A percentile compares a stretch with the other conserved stretches of the same genome.
Conservation (phyloP, 30 jellyfish, hydroid and myxozoan species). For the Catostylus mosaicus region DNA sequence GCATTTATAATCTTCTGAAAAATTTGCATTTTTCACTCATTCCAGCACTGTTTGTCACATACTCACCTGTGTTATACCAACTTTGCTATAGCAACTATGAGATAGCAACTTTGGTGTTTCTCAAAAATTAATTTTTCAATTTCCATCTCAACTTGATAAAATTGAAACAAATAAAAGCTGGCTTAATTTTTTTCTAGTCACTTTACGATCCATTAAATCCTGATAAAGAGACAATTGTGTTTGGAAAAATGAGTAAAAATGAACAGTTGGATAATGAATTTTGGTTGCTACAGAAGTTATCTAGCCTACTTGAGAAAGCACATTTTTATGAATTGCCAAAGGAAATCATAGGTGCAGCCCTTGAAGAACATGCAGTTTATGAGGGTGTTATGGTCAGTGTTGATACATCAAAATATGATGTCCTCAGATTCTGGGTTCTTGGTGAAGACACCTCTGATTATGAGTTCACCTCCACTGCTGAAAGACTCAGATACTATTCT, state of each 20-base stretch:
- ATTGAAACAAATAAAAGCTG: no score
- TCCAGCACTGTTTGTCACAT: no score
- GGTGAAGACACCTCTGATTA: slow-evolving; percentile 61
- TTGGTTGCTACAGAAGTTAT: slow-evolving; percentile 75
- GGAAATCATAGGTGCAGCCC: slow-evolving; percentile 55
- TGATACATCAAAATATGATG: slow-evolving; percentile 84
- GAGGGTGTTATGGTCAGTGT: slow-evolving; percentile 95
- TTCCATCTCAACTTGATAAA: no score
- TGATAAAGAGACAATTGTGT: slow-evolving; percentile 84
- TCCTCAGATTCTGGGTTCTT: slow-evolving; percentile 86
- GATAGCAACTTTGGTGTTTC: no score
- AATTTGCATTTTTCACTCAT: no score
- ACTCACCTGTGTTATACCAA: no score
- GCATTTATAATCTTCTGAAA: no score
- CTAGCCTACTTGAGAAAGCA: slow-evolving; percentile 79
- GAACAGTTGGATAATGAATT: slow-evolving; percentile 85
- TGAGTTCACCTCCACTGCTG: slow-evolving; percentile 41
- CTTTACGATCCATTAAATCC: slow-evolving; percentile 92
- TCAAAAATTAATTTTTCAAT: no score
- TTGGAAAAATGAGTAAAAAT: slow-evolving; percentile 62
- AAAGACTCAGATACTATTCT: slow-evolving; percentile 35
- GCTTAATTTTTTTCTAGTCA: slow-evolving; percentile 48
- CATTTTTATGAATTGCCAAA: slow-evolving; percentile 77
- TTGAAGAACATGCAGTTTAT: slow-evolving; percentile 71
- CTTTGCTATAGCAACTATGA: no score